These are phyloP conservation scores for Drosophila arizonae DNA, from an alignment of 1,140 invertebrate genomes.

Conservation along the genomic window DNA sequence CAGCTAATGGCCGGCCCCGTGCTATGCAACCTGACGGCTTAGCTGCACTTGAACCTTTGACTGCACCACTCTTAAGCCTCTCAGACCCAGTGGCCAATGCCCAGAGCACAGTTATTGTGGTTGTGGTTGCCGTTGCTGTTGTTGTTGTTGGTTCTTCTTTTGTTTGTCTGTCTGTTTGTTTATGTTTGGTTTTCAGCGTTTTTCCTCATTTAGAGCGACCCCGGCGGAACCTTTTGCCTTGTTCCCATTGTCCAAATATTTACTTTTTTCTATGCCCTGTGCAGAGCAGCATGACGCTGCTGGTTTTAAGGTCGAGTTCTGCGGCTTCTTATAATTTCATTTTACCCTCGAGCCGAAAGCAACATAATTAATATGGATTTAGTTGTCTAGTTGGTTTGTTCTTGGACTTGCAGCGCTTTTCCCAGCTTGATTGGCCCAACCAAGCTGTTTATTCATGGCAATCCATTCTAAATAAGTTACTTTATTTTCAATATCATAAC, in stretches of 20 bases:
- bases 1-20: conserved; percentile 55
- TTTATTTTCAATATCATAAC: conserved; percentile 76
- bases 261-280: conserved; percentile 56
- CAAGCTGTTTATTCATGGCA: conserved; percentile 41
- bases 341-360: conserved; percentile 48
- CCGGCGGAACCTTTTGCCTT: conserved; percentile 54
- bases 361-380: conserved; percentile 77
- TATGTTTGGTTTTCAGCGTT: conserved; percentile 53
- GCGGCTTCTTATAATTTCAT: conserved; percentile 71
- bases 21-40: conserved; percentile 59
- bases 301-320: conserved; percentile 61
- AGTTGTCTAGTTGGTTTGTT: conserved; percentile 39
- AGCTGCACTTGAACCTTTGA: conserved; percentile 69
- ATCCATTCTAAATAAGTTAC: conserved; percentile 71
- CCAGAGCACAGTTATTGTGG: conserved; percentile 47
- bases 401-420: not conserved
- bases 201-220: conserved; percentile 52
- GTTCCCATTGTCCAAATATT: conserved; percentile 77
- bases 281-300: conserved; percentile 66
- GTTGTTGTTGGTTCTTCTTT: conserved; percentile 21
- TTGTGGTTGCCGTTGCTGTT: conserved; percentile 13
- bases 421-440: conserved; percentile 35
- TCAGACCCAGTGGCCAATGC: conserved; percentile 34
- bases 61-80: conserved; percentile 37
- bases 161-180: conserved; percentile 58